Evolutionary conservation across 2,797 vertebrate genomes (phyloP).

Genomic region (Prunella strophiata): DNA sequence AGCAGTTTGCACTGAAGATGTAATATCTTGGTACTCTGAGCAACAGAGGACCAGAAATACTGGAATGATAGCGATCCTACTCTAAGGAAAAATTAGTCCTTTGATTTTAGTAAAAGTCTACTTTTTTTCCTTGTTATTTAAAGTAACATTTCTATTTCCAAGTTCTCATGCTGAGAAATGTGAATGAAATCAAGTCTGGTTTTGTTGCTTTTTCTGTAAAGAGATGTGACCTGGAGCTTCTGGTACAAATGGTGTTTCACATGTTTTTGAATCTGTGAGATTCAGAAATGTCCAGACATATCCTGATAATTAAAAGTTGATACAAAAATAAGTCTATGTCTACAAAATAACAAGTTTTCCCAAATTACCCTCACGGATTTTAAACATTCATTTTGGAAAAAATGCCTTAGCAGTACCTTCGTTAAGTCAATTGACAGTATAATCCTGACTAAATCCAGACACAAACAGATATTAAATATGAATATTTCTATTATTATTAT

Average conservation of each 20-base stretch:
- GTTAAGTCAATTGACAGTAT: not conserved
- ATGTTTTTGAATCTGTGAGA: not conserved
- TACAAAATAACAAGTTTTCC: not conserved
- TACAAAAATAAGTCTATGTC: not conserved
- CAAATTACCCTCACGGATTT: not conserved
- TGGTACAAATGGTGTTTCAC: not conserved
- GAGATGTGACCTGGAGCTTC: not conserved
- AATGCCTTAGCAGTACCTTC: not conserved
- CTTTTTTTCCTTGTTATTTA: conserved; percentile 1
- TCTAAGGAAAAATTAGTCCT: conserved; percentile 23
- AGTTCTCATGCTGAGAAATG: conserved; percentile 22
- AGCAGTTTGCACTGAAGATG: not conserved
- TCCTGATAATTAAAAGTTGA: not conserved
- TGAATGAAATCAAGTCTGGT: not conserved
- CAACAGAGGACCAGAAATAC: not conserved
- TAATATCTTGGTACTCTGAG: not conserved
- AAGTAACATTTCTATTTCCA: conserved; percentile 4
- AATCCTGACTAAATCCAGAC: not conserved
- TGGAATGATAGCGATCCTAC: not conserved
- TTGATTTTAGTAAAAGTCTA: conserved; percentile 43
- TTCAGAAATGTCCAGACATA: not conserved
- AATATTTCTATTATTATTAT: not conserved
- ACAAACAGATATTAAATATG: not conserved
- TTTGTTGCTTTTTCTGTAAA: conserved; percentile 40
- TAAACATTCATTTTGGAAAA: not conserved